Evolutionary conservation across 2,797 vertebrate genomes (phyloP).

Genomic region (Mastacembelus armatus): DNA sequence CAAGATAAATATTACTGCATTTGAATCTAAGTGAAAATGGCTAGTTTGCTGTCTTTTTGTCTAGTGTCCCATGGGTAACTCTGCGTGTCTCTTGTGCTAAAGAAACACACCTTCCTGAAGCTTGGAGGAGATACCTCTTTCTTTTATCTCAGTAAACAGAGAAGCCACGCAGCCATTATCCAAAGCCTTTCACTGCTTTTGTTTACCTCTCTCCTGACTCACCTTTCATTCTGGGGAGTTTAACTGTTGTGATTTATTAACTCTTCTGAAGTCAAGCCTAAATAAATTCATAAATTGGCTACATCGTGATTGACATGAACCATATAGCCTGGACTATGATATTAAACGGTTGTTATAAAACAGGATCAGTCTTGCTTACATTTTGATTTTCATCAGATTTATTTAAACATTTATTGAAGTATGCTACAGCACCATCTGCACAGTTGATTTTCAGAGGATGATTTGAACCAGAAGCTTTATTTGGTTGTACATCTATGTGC

Average conservation of each 20-base stretch:
- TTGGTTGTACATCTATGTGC: not conserved
- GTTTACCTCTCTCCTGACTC: constrained; percentile 48
- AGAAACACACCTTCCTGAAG: constrained; percentile 52
- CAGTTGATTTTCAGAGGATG: too few species aligned
- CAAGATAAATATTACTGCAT: not conserved
- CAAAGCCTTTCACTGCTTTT: constrained; percentile 25
- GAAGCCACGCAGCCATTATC: constrained; percentile 39
- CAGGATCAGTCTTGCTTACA: not conserved
- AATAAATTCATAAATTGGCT: constrained; percentile 17
- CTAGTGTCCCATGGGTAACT: constrained; percentile 32
- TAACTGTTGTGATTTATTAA: constrained; percentile 47
- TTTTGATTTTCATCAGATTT: not conserved
- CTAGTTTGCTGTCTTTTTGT: constrained; percentile 26
- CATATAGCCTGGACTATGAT: not conserved
- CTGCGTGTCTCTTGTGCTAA: constrained; percentile 37
- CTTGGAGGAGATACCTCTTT: constrained; percentile 40
- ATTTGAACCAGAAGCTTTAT: not conserved
- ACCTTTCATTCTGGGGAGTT: constrained; percentile 26
- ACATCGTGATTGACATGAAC: constrained; percentile 3
- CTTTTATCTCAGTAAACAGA: constrained; percentile 54
- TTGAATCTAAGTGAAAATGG: constrained; percentile 9
- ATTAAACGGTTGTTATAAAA: not conserved
- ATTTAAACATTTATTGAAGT: not conserved
- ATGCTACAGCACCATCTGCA: not conserved
- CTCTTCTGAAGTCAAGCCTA: constrained; percentile 25